A percentile compares a stretch with the other conserved stretches of the same genome.
phyloP scores from a whole-genome alignment of 2,113 vertebrate genomes.

The Coptodon rendalli region DNA sequence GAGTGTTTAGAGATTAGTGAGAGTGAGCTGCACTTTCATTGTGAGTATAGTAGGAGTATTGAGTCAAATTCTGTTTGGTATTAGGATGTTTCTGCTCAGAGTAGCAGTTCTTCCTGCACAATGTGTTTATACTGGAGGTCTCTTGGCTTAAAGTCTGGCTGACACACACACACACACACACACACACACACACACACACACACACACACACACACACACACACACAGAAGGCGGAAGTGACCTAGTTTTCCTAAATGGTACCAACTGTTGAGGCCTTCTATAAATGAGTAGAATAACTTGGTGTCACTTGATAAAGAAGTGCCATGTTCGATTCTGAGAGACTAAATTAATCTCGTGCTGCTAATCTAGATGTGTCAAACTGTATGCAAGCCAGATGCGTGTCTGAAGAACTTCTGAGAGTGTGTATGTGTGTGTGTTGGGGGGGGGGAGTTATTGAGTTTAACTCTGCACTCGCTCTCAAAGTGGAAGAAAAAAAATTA shows the following conservation, averaged over 20 bases:
- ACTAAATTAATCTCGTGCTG: constrained; percentile 3
- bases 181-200: constrained; percentile 4
- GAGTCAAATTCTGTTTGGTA: constrained; percentile 21
- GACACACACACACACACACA: constrained; percentile 3
- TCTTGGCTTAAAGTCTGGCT: constrained; percentile 42
- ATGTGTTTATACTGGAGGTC: constrained; percentile 65
- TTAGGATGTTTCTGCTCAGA: constrained; percentile 59
- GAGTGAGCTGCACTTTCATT: background rate
- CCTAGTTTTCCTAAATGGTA: constrained; percentile 71
- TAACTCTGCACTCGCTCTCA: background rate
- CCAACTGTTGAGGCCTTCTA: constrained; percentile 62
- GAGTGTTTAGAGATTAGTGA: background rate
- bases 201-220: background rate
- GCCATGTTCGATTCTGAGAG: constrained; percentile 5
- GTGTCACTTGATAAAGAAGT: constrained; percentile 44
- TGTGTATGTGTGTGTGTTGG: background rate
- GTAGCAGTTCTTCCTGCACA: constrained; percentile 41
- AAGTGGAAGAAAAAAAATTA: background rate
- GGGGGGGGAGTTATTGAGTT: background rate
- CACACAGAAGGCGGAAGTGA: constrained; percentile 62
- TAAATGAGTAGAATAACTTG: constrained; percentile 24
- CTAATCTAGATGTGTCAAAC: background rate
- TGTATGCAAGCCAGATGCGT: constrained; percentile 10
- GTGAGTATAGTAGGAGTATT: background rate
- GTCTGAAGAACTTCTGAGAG: background rate